Evolutionary conservation across 2,888 invertebrate genomes (phyloP).

Genomic region (Toxonevra muliebris): DNA sequence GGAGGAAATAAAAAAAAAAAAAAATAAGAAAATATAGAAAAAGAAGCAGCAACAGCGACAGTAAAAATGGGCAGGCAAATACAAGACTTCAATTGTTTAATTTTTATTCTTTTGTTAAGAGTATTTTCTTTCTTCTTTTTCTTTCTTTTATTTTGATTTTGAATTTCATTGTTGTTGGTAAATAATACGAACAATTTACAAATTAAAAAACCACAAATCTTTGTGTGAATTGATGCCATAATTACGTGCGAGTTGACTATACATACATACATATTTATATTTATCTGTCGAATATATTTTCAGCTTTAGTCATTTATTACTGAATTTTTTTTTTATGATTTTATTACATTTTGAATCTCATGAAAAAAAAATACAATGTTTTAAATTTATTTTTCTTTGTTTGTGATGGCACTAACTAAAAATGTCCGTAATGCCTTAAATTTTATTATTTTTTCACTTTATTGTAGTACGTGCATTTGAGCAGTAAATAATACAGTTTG

Average conservation of each 20-base stretch:
- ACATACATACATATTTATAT: not conserved
- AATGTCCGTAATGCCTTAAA: no score
- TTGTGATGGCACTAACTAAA: no score
- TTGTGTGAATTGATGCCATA: conserved; percentile 50
- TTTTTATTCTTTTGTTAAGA: not conserved
- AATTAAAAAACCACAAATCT: conserved; percentile 59
- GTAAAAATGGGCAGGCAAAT: no score
- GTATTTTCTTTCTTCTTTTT: not conserved
- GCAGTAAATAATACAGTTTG: no score
- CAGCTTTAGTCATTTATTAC: not conserved
- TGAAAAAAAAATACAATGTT: not conserved
- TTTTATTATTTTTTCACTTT: no score
- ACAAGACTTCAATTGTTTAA: no score
- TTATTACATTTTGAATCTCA: not conserved
- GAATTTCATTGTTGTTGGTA: conserved; percentile 17
- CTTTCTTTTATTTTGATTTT: conserved; percentile 22
- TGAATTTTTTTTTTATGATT: not conserved
- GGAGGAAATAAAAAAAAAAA: no score
- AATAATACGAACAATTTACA: conserved; percentile 56
- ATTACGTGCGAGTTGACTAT: conserved; percentile 8
- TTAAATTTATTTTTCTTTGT: not conserved
- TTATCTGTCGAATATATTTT: not conserved
- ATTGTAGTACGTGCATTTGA: no score
- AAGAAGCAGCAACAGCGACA: no score
- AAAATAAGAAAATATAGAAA: no score